Evolutionary conservation across 2,888 invertebrate genomes (phyloP).

Genomic region (Tuberolachnus salignus): DNA sequence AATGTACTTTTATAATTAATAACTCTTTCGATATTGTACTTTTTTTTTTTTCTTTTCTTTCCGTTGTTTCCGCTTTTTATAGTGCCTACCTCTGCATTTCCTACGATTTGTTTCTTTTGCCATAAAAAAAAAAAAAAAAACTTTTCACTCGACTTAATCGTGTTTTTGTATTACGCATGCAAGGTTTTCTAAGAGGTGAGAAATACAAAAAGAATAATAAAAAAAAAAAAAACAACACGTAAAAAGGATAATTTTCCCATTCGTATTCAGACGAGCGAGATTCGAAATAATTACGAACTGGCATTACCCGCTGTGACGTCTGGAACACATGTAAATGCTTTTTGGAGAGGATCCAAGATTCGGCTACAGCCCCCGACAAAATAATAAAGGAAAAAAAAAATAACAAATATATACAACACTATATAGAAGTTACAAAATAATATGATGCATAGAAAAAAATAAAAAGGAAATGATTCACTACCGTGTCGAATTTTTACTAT

Average conservation of each 20-base stretch:
- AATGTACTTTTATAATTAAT: constrained; percentile 53
- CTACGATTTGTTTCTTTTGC: constrained; percentile 45
- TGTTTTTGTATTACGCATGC: constrained; percentile 29
- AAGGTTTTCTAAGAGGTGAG: constrained; percentile 33
- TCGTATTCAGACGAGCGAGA: constrained; percentile 37
- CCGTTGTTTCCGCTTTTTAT: constrained; percentile 21
- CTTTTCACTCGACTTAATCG: constrained; percentile 46
- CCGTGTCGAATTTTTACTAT: constrained; percentile 1
- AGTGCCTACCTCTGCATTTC: constrained; percentile 8
- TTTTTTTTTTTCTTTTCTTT: constrained; percentile 10
- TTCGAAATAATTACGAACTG: constrained; percentile 49
- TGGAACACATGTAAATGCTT: constrained; percentile 46
- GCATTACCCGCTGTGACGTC: constrained; percentile 10
- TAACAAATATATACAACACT: not conserved
- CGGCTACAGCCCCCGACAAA: constrained; percentile 11
- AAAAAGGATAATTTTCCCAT: constrained; percentile 45
- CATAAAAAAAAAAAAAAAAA: constrained; percentile 33
- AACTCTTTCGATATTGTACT: constrained; percentile 50
- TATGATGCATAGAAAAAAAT: not conserved
- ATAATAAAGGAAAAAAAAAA: constrained; percentile 20
- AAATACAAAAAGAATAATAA: constrained; percentile 34
- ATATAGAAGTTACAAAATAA: not conserved
- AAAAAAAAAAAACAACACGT: no score
- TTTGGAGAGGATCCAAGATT: constrained; percentile 45
- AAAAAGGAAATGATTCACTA: constrained; percentile 15